Evolutionary conservation across 2,797 vertebrate genomes (phyloP).

Genomic region (Xiphophorus birchmanni): DNA sequence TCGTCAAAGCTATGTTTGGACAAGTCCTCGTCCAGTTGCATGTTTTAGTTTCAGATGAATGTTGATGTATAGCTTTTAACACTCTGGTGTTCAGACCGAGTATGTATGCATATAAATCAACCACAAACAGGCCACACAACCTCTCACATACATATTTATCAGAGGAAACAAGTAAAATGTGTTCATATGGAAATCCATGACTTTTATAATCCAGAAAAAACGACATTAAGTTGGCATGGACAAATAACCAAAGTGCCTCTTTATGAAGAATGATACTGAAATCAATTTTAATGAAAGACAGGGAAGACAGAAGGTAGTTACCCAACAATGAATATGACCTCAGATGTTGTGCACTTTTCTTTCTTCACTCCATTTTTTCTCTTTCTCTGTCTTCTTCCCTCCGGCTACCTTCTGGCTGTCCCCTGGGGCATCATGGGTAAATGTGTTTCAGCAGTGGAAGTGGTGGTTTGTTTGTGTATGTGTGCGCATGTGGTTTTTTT

Average conservation of each 20-base stretch:
- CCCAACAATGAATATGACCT: slow-evolving; percentile 54
- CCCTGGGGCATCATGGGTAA: slow-evolving; percentile 70
- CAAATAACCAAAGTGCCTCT: slow-evolving; percentile 10
- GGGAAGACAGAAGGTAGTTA: slow-evolving; percentile 50
- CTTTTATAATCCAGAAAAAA: slow-evolving; percentile 43
- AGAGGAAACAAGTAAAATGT: slow-evolving; percentile 51
- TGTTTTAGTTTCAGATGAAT: slow-evolving; percentile 26
- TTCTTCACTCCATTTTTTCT: slow-evolving; percentile 57
- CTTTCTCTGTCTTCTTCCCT: slow-evolving; percentile 62
- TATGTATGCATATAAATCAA: not conserved
- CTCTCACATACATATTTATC: slow-evolving; percentile 65
- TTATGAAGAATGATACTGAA: slow-evolving; percentile 52
- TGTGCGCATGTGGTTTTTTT: slow-evolving; percentile 20
- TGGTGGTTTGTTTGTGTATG: slow-evolving; percentile 62
- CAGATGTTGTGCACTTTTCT: slow-evolving; percentile 63
- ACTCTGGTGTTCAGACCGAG: slow-evolving; percentile 45
- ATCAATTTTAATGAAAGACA: slow-evolving; percentile 60
- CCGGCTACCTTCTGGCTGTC: slow-evolving; percentile 70
- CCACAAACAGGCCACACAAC: slow-evolving; percentile 24
- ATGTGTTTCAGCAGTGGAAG: slow-evolving; percentile 68
- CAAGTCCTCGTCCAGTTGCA: slow-evolving; percentile 9
- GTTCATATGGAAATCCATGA: slow-evolving; percentile 54
- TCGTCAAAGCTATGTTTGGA: not conserved
- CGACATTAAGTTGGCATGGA: slow-evolving; percentile 11
- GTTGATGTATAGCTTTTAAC: slow-evolving; percentile 40